Percentiles rank a stretch among this genome's conserved stretches.
Evolutionary conservation across 2,797 vertebrate species (phyloP).

Genomic region (Syngnathus rostellatus): DNA sequence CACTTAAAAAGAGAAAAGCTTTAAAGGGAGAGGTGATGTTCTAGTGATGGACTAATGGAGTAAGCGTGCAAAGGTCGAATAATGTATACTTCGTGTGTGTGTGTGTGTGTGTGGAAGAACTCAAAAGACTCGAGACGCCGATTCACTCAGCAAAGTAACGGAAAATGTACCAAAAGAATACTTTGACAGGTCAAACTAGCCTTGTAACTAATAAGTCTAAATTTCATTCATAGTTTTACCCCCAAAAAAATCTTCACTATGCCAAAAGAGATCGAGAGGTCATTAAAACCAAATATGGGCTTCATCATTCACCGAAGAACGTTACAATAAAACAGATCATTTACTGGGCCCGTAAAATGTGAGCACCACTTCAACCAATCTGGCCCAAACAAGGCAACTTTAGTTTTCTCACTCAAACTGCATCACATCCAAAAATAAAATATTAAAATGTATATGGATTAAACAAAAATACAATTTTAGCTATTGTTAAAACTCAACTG

Average conservation of each 20-base stretch:
- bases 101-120: constrained; percentile 31
- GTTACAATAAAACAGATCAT: constrained; percentile 1
- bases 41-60: constrained; percentile 52
- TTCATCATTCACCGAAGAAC: constrained; percentile 21
- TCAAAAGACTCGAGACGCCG: constrained; percentile 22
- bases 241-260: neutral
- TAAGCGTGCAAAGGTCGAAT: constrained; percentile 39
- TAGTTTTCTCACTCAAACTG: constrained; percentile 20
- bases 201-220: no score
- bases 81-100: constrained; percentile 22
- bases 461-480: neutral
- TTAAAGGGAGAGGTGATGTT: constrained; percentile 39
- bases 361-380: neutral
- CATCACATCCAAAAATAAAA: constrained; percentile 15
- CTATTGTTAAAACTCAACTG: neutral
- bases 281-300: constrained; percentile 14
- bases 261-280: constrained; percentile 19
- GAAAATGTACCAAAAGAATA: neutral
- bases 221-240: neutral
- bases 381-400: constrained; percentile 11
- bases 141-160: neutral
- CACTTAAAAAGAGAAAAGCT: constrained; percentile 32
- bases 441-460: neutral
- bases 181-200: neutral
- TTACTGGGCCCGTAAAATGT: constrained; percentile 4